These are phyloP conservation scores for Heliothis subflexa DNA, from an alignment of 1,140 invertebrate genomes.

Conservation along the genomic window DNA sequence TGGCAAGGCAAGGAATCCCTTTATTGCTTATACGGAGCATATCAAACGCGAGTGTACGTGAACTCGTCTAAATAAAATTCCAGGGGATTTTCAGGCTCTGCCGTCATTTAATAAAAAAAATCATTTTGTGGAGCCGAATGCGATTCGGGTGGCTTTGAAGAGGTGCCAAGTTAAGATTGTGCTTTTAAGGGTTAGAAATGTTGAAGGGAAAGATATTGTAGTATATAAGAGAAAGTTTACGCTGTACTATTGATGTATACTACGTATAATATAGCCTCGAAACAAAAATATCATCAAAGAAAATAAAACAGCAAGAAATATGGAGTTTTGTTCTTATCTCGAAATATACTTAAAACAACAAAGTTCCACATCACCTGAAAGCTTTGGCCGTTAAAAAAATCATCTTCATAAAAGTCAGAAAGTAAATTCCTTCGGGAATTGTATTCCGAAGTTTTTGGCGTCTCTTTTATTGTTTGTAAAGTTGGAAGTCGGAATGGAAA, in stretches of 20 bases:
- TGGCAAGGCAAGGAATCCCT: conserved; percentile 52
- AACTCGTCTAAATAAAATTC: conserved; percentile 55
- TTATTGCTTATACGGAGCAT: conserved; percentile 55
- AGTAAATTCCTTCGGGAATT: conserved; percentile 45
- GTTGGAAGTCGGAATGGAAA: conserved; percentile 45
- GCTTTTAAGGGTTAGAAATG: not conserved
- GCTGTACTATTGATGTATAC: not conserved
- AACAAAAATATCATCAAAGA: not conserved
- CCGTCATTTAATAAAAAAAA: conserved; percentile 37
- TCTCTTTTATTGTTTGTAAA: conserved; percentile 55
- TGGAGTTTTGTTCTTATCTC: not conserved
- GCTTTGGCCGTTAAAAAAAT: conserved; percentile 45
- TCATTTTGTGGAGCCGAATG: conserved; percentile 12
- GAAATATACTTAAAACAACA: conserved; percentile 44
- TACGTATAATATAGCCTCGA: not conserved
- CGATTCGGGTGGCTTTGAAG: not conserved
- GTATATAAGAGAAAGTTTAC: not conserved
- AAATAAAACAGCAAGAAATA: conserved; percentile 9
- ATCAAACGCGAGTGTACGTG: conserved; percentile 49
- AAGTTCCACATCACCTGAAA: conserved; percentile 45
- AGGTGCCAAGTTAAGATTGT: not conserved
- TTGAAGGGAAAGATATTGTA: not conserved
- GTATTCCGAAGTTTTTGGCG: conserved; percentile 47
- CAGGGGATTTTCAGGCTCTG: conserved; percentile 12
- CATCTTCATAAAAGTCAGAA: conserved; percentile 49